Conservation (phyloP, 2,888 invertebrate genomes). For the Teleiodes luculella region DNA sequence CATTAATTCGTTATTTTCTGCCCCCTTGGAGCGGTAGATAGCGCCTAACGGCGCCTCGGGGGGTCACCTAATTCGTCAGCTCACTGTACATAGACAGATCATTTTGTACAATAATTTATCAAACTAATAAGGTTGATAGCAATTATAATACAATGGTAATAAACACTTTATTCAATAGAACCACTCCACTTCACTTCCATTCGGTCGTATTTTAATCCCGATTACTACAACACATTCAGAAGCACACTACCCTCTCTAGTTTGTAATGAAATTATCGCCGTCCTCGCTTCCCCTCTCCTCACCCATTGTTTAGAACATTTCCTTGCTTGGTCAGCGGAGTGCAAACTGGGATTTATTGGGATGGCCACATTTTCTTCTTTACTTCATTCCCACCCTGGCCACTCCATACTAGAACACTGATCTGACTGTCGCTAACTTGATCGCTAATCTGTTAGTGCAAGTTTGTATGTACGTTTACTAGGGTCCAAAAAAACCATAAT, state of each 20-base stretch:
- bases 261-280: slow-evolving; percentile 3
- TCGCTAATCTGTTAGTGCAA: no score
- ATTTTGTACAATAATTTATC: neutral
- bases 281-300: neutral
- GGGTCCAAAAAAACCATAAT: no score
- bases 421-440: no score
- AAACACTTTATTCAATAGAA: no score
- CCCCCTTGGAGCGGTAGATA: no score
- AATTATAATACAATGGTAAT: no score
- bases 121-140: neutral
- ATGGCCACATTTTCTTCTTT: slow-evolving; percentile 28
- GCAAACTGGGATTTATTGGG: slow-evolving; percentile 23
- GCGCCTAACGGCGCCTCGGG: no score
- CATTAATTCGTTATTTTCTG: no score
- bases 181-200: neutral
- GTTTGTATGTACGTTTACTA: no score
- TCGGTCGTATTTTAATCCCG: neutral
- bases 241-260: neutral
- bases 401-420: no score
- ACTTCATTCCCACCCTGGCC: slow-evolving; percentile 3
- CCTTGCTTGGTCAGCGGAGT: slow-evolving; percentile 8
- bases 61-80: no score
- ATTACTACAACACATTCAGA: neutral
- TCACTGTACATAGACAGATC: no score
- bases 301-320: slow-evolving; percentile 10